Conservation (phyloP, 2,888 invertebrate genomes). For the Scaptomyza polygonia region DNA sequence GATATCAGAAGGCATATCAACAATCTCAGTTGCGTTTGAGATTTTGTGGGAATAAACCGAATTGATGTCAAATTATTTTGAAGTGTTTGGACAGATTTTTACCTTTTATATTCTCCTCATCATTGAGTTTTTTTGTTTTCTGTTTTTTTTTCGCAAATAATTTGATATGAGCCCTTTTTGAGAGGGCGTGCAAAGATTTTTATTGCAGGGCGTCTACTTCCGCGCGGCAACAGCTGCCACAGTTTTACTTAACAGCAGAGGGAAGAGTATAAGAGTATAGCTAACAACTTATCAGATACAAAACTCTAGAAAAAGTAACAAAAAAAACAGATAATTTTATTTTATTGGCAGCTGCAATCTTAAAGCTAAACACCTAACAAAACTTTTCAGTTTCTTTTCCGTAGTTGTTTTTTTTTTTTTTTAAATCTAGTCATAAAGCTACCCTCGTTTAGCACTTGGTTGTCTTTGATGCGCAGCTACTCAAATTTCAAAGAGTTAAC, state of each 20-base stretch:
- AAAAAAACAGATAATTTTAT: background rate
- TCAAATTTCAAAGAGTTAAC: constrained; percentile 74
- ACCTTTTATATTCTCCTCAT: constrained; percentile 7
- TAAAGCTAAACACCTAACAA: background rate
- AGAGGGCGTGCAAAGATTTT: constrained; percentile 43
- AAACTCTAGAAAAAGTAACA: background rate
- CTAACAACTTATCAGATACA: background rate
- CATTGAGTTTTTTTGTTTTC: constrained; percentile 6
- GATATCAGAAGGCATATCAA: constrained; percentile 34
- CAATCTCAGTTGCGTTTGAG: constrained; percentile 41
- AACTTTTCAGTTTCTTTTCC: background rate
- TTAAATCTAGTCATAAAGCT: constrained; percentile 10
- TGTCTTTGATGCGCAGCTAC: constrained; percentile 33
- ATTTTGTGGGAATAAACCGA: constrained; percentile 80
- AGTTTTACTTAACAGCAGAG: background rate
- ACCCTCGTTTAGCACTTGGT: constrained; percentile 39
- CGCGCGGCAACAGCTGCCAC: constrained; percentile 71
- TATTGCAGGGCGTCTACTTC: constrained; percentile 73
- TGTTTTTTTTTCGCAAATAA: constrained; percentile 59
- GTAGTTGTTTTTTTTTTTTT: background rate
- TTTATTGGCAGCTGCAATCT: background rate
- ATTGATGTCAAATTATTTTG: constrained; percentile 83
- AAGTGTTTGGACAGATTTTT: constrained; percentile 83
- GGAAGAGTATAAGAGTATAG: background rate
- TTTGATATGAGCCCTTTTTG: constrained; percentile 64